Evolutionary conservation across 2,797 vertebrate species (phyloP).

Genomic region (Myripristis murdjan): DNA sequence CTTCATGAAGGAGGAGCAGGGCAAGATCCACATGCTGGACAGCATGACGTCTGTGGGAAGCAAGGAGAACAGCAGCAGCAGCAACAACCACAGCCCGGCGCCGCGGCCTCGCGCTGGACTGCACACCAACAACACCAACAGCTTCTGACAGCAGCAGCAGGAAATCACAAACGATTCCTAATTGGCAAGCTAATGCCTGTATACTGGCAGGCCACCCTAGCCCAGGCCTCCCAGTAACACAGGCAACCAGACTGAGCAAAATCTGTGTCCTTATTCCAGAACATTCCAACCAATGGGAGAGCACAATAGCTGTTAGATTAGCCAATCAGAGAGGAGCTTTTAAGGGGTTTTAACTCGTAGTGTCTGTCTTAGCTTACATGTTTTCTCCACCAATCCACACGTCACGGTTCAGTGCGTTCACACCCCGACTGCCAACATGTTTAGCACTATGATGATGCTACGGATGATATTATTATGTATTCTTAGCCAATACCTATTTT

Average conservation of each 20-base stretch:
- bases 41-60: slow-evolving; percentile 74
- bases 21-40: slow-evolving; percentile 89
- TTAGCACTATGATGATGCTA: neutral
- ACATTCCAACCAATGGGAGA: slow-evolving; percentile 85
- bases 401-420: neutral
- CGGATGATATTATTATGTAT: neutral
- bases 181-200: slow-evolving; percentile 6
- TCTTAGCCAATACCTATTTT: neutral
- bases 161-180: slow-evolving; percentile 16
- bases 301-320: slow-evolving; percentile 25
- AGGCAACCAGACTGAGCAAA: neutral
- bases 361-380: slow-evolving; percentile 29
- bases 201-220: neutral
- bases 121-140: slow-evolving; percentile 66
- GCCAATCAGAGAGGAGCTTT: neutral
- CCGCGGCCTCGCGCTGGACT: slow-evolving; percentile 58
- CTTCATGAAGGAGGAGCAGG: slow-evolving; percentile 96
- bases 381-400: neutral
- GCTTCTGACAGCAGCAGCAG: slow-evolving; percentile 40
- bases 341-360: neutral
- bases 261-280: slow-evolving; percentile 56
- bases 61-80: slow-evolving; percentile 79
- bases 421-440: too few species aligned
- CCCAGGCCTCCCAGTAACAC: neutral
- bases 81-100: slow-evolving; percentile 83